Conservation (phyloP, 2,797 vertebrate genomes). For the Aldrovandia affinis region DNA sequence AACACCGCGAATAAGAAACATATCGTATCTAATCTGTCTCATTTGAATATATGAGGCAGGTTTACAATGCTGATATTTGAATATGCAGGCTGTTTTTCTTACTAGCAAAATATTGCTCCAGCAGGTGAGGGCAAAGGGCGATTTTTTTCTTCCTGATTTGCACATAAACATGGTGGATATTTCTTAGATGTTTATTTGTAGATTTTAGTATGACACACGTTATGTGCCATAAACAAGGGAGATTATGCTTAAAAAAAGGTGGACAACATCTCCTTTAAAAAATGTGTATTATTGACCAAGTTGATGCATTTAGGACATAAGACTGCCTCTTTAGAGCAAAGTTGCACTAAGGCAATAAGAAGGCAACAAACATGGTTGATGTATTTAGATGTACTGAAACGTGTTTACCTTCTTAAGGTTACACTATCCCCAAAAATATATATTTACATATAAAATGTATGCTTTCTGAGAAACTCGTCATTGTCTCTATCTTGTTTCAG, state of each 20-base stretch:
- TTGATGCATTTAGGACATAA: too few species aligned
- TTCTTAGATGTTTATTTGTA: not conserved
- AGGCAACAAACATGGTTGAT: too few species aligned
- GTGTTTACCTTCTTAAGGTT: not conserved
- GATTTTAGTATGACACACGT: not conserved
- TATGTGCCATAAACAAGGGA: not conserved
- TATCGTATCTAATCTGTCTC: not conserved
- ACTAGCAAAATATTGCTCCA: not conserved
- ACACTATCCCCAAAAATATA: not conserved
- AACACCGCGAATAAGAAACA: not conserved
- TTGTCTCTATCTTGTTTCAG: not conserved
- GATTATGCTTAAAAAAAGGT: too few species aligned
- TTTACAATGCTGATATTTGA: not conserved
- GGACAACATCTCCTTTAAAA: too few species aligned
- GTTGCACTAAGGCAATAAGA: too few species aligned
- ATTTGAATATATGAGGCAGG: conserved; percentile 5
- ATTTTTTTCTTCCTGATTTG: not conserved
- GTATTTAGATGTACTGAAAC: too few species aligned
- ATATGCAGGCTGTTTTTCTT: not conserved
- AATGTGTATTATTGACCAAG: too few species aligned
- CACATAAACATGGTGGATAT: not conserved
- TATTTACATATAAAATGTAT: not conserved
- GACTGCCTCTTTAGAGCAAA: too few species aligned
- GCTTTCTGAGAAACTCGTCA: not conserved
- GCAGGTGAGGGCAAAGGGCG: not conserved